Conservation (phyloP, 2,888 invertebrate genomes). For the Hyalella azteca region DNA sequence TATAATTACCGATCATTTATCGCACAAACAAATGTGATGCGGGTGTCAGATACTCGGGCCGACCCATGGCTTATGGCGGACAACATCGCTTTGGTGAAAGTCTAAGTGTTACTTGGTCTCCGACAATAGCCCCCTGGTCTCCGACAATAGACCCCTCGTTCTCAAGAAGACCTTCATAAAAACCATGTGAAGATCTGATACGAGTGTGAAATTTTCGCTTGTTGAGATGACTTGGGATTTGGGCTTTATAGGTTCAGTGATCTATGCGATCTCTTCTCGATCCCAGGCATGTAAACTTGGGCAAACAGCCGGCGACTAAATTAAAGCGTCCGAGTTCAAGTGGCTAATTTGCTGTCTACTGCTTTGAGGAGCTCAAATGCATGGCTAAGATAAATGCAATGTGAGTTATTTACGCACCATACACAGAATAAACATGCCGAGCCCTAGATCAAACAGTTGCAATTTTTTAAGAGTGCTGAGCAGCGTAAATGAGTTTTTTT, state of each 20-base stretch:
- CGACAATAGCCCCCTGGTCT: background rate
- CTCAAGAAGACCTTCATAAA: constrained; percentile 12
- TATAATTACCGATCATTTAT: constrained; percentile 28
- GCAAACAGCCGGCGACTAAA: background rate
- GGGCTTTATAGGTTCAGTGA: background rate
- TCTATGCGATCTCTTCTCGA: background rate
- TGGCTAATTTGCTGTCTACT: no score
- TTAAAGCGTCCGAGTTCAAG: background rate
- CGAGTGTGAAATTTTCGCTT: background rate
- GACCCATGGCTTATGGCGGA: constrained; percentile 11
- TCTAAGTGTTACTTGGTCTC: constrained; percentile 21
- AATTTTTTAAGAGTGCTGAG: no score
- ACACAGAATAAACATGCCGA: no score
- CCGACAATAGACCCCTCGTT: no score
- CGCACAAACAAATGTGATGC: constrained; percentile 6
- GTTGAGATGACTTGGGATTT: no score
- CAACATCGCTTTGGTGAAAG: constrained; percentile 17
- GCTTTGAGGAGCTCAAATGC: no score
- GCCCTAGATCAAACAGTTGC: no score
- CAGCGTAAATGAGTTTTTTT: no score
- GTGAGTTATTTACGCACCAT: no score
- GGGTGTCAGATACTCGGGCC: background rate
- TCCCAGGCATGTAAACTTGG: background rate
- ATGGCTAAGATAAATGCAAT: no score
- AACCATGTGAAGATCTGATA: constrained; percentile 14